Evolutionary conservation across 2,113 vertebrate species (phyloP).

Genomic region (Eretmochelys imbricata): DNA sequence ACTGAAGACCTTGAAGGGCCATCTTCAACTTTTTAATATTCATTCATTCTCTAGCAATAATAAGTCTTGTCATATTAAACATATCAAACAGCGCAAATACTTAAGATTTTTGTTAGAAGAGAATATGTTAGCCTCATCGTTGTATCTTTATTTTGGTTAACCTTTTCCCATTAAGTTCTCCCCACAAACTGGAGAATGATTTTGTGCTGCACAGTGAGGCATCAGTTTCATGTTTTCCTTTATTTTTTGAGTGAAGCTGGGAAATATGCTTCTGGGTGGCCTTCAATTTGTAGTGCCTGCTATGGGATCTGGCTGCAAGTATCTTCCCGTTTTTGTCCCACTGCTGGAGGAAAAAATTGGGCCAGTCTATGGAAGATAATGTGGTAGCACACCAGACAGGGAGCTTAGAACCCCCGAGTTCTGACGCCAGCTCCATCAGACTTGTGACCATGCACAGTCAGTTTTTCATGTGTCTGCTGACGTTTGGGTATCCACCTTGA

Average conservation of each 20-base stretch:
- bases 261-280: background rate
- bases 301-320: background rate
- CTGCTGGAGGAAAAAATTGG: background rate
- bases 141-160: background rate
- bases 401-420: background rate
- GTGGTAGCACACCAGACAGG: background rate
- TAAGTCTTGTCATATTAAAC: background rate
- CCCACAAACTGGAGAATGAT: background rate
- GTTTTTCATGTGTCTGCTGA: background rate
- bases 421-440: background rate
- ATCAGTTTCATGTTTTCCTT: background rate
- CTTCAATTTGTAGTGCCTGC: background rate
- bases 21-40: background rate
- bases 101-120: background rate
- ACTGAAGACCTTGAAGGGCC: background rate
- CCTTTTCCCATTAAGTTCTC: background rate
- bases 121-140: background rate
- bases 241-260: background rate
- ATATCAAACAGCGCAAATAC: rapidly evolving
- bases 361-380: background rate
- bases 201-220: background rate
- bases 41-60: background rate
- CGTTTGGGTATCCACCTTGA: background rate
- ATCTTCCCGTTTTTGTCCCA: background rate
- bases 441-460: rapidly evolving